Conservation (phyloP, 2,888 invertebrate species). For the Scelioninae gen. 2 region DNA sequence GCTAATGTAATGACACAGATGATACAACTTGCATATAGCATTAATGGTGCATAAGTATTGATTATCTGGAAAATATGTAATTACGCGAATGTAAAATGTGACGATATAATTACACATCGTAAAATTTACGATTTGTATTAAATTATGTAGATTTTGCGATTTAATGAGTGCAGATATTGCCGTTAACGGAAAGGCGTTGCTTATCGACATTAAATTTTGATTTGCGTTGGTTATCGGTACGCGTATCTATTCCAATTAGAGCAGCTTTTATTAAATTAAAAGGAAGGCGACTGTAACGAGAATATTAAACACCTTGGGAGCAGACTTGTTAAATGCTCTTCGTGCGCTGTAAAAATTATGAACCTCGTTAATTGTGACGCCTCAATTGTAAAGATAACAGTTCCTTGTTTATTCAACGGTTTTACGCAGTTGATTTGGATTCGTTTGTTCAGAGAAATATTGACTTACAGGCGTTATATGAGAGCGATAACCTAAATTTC, state of each 20-base stretch:
- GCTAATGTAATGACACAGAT: conserved; percentile 9
- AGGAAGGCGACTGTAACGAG: conserved; percentile 19
- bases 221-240: conserved; percentile 17
- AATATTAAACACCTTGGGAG: conserved; percentile 15
- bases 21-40: conserved; percentile 1
- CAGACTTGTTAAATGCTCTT: conserved; percentile 8
- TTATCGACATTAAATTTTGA: conserved; percentile 35
- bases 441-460: no score
- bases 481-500: no score
- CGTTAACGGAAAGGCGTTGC: conserved; percentile 26
- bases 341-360: conserved; percentile 1
- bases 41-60: conserved; percentile 21
- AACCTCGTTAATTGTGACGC: background rate
- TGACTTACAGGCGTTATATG: no score
- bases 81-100: conserved; percentile 13
- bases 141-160: conserved; percentile 13
- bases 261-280: conserved; percentile 36
- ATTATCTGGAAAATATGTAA: conserved; percentile 19
- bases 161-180: conserved; percentile 1
- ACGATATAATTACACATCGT: conserved; percentile 13
- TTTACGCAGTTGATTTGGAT: background rate
- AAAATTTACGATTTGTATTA: conserved; percentile 18
- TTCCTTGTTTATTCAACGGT: background rate
- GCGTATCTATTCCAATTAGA: conserved; percentile 25
- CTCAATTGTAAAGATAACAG: background rate